Evolutionary conservation across 2,797 vertebrate species (phyloP).

Genomic region (Sarcoramphus papa): DNA sequence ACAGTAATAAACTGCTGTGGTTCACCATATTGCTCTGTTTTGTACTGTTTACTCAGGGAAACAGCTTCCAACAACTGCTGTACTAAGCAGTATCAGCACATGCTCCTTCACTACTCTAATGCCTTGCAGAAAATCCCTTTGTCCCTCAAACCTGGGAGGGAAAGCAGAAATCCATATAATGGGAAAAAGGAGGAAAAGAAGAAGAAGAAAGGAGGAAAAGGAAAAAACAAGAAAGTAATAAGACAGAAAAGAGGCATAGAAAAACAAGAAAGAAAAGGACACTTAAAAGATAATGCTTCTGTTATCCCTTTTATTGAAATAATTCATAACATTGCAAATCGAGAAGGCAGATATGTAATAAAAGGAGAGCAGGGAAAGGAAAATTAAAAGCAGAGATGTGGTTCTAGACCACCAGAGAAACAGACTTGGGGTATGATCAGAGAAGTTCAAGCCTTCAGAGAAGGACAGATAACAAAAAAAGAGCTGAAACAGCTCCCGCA

Average conservation of each 20-base stretch:
- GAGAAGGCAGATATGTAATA: neutral
- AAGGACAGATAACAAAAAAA: neutral
- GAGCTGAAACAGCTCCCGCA: accelerated
- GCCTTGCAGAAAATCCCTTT: neutral
- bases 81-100: neutral
- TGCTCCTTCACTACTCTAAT: neutral
- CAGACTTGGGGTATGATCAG: neutral
- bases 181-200: neutral
- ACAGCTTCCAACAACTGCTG: neutral
- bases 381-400: neutral
- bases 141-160: neutral
- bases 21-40: neutral
- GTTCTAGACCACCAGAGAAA: neutral
- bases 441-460: neutral
- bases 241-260: neutral
- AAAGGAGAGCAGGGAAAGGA: neutral
- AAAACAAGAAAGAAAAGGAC: neutral
- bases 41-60: neutral
- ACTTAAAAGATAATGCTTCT: neutral
- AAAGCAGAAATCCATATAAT: neutral
- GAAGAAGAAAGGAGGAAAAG: neutral
- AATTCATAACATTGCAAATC: neutral
- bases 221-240: neutral
- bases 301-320: neutral
- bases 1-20: neutral